These are phyloP conservation scores for Phalanger gymnotis DNA, from an alignment of 2,797 vertebrate species.

Conservation along the genomic window DNA sequence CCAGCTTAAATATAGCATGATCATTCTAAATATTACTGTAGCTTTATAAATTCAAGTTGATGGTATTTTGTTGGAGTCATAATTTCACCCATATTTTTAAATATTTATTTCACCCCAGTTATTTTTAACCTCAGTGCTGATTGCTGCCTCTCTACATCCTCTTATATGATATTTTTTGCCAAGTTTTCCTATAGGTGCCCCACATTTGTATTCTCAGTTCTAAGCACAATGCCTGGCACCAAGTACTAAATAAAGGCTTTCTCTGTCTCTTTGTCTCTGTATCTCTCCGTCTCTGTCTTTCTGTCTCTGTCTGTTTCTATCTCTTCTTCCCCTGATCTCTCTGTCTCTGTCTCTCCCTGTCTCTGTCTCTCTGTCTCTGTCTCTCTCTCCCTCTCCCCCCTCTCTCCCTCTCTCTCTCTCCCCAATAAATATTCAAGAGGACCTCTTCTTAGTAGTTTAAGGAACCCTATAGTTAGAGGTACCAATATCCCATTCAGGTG, in stretches of 20 bases:
- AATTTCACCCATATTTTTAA: neutral
- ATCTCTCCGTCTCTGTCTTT: too few species aligned
- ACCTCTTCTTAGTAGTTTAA: neutral
- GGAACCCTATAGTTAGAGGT: neutral
- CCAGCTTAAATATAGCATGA: neutral
- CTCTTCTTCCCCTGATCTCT: too few species aligned
- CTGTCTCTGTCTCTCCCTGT: too few species aligned
- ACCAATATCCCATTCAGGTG: neutral
- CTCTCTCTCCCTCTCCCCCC: too few species aligned
- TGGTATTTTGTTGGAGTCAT: neutral
- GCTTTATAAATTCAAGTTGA: neutral
- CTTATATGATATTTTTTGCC: neutral
- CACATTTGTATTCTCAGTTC: neutral
- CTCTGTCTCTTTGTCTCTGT: neutral
- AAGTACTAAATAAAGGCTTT: neutral
- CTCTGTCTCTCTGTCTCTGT: too few species aligned
- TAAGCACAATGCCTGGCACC: neutral
- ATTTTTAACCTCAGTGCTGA: neutral
- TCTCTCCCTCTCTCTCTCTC: too few species aligned
- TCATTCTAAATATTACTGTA: neutral
- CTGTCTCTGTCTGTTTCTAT: too few species aligned
- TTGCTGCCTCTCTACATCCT: neutral
- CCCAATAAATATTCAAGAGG: neutral
- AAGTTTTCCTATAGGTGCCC: neutral
- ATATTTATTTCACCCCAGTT: too few species aligned